Base-by-base conservation (phyloP, 2,113 vertebrate species). In the Hydrochoerus hydrochaeris region DNA sequence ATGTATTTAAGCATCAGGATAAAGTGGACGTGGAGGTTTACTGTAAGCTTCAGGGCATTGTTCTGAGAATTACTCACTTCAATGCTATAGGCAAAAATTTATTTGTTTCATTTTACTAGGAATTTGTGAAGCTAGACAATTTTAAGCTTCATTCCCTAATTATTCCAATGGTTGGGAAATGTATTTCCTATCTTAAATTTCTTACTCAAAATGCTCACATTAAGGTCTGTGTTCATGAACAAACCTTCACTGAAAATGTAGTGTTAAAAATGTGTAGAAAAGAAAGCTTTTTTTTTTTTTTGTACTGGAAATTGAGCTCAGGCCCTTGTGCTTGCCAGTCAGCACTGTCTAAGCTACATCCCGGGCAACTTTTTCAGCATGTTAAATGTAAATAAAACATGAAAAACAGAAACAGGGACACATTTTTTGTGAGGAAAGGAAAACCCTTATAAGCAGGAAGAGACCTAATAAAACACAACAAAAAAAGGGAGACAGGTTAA, bases 131-230 rank as follows among this genome's bases (percentile, higher is more conserved):
- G 19, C 5, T n/a, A 85, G 41, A 26, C 87, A 4, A 11, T 90
- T 94, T 94, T 94, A 77, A 88, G 57, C 52, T 90, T 85, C 54
- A 52, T 17, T 73, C 10, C 58, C 9, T 57, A 77, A 71, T n/a
- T 8, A 82, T 83, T 62, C 41, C 24, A 67, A 69, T 38, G n/a
- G 26, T n/a, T 88, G 16, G 65, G 73, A 95, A 71, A 78, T 60
- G 81, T 52, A 44, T 78, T 92, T 54, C 44, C 38, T 82, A 30
- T 81, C 60, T 78, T 58, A 26, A 69, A 67, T 78, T 28, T 83
- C n/a, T 75, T 80, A 35, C 20, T 95, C 52, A 78, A 78, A 95
- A 92, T 84, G 32, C 17, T 83, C 52, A 80, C 49, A 86, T 38
- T 13, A 19, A 80, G 7, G 24, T 88, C 24, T 85, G 24, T 85